Evolutionary conservation across 2,113 vertebrate genomes (phyloP), one percentile per base, ranked within the genome.

Genomic region (Heterotis niloticus): DNA sequence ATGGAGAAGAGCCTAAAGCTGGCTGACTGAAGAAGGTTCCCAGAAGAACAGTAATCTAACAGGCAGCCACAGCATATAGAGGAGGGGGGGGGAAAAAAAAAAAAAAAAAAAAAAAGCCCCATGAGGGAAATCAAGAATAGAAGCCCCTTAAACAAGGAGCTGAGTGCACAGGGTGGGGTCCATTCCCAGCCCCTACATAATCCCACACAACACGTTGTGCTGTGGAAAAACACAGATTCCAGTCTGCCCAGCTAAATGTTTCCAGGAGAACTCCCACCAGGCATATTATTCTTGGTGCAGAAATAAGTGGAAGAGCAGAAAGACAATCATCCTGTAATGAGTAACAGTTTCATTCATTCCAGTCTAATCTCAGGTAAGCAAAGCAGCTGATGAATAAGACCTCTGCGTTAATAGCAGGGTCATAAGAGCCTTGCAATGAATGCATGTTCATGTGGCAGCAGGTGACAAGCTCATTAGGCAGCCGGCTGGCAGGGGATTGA

Each of bases 51-150:
- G 28, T 75, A 23, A 28, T 17, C 54, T 60, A 5, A 71, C 29
- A 44, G 51, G 5, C 9, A 66, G 24, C 11, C 51, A 54, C 51
- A 54, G 24, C 76, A 66, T 17, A 26, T 66, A 51, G 51, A 44
- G 18, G 3, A 17, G 57, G 57, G 57, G 57, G 57, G 57, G 57
- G 44, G 83, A 89, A 88, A 86, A 82, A 85, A 81, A 85, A 88
- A 86, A 90, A 90, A 90, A 91, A 88, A 86, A 60, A 86, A 83
- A 88, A 86, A 86, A 82, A 83, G 83, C 86, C 86, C 88, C 85
- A 82, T 84, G 80, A 86, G 84, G 83, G 89, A 88, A 87, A 82
- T 85, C 81, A 85, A 88, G 87, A 90, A 90, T 90, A 91, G 89
- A 86, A 64, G 44, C 74, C 79, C 81, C 82, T 85, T 78, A 81